Conservation (phyloP, 2,797 vertebrate species). For the Perodicticus potto region DNA sequence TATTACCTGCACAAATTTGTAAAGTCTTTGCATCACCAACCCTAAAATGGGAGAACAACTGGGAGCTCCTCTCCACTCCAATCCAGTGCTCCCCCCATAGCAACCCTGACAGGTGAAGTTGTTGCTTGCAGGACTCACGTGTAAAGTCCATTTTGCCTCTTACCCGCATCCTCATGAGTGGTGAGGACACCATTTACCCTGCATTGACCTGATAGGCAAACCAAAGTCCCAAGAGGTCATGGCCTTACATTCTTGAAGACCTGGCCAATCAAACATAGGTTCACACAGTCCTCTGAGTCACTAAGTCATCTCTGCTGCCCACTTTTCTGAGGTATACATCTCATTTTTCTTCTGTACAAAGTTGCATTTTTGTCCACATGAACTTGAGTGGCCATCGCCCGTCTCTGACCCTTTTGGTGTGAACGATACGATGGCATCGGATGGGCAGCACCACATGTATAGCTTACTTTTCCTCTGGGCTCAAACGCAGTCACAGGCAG, state of each 20-base stretch:
- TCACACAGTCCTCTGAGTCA: background rate
- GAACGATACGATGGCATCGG: background rate
- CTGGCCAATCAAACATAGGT: background rate
- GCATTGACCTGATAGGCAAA: background rate
- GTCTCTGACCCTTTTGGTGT: background rate
- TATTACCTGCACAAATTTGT: background rate
- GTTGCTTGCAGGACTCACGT: background rate
- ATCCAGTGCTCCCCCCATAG: background rate
- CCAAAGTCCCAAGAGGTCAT: background rate
- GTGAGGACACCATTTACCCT: background rate
- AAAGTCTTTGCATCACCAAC: background rate
- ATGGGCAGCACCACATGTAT: background rate
- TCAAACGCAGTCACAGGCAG: slow-evolving; percentile 3
- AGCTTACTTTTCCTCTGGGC: slow-evolving; percentile 6
- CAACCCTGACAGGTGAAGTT: background rate
- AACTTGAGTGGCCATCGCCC: background rate
- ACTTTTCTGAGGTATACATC: background rate
- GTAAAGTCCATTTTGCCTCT: background rate
- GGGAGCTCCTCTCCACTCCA: background rate
- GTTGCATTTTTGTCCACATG: slow-evolving; percentile 9
- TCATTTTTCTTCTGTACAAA: background rate
- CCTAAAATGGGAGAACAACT: background rate
- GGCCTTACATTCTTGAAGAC: background rate
- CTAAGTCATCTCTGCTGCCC: background rate
- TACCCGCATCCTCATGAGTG: background rate